Conservation (phyloP, 2,113 vertebrate genomes). For the Trogon melanurus region DNA sequence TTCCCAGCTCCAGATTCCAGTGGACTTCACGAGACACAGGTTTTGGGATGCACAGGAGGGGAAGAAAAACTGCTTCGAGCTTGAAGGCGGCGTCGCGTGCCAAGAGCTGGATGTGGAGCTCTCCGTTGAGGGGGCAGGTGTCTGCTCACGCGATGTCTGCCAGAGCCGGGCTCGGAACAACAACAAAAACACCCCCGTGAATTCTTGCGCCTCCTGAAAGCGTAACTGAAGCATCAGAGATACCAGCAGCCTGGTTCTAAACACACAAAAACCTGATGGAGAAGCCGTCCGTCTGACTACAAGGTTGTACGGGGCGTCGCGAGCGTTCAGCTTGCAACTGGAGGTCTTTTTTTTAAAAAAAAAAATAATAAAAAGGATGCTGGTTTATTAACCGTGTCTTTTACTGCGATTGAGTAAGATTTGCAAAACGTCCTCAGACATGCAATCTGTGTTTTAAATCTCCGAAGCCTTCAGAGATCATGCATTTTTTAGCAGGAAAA, state of each 20-base stretch:
- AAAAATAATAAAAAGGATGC: not conserved
- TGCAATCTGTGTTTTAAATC: not conserved
- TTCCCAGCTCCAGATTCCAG: not conserved
- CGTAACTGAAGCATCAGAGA: not conserved
- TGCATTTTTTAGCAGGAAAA: constrained; percentile 34
- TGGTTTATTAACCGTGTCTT: not conserved
- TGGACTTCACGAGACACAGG: not conserved
- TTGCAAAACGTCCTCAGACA: not conserved
- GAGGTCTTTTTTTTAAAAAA: not conserved
- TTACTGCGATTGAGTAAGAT: not conserved
- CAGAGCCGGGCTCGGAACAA: not conserved
- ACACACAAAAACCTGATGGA: not conserved
- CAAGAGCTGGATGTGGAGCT: not conserved
- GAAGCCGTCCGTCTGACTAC: not conserved
- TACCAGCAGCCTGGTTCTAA: not conserved
- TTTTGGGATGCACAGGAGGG: not conserved
- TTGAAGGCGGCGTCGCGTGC: not conserved
- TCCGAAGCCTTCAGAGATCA: not conserved
- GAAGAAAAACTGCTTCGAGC: not conserved
- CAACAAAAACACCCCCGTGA: not conserved
- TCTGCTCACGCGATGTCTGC: not conserved
- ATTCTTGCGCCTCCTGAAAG: not conserved
- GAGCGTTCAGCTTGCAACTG: not conserved
- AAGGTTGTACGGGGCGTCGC: not conserved
- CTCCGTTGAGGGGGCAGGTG: no score